phyloP scores from a whole-genome alignment of 2,113 vertebrate genomes.

The Cynocephalus volans region DNA sequence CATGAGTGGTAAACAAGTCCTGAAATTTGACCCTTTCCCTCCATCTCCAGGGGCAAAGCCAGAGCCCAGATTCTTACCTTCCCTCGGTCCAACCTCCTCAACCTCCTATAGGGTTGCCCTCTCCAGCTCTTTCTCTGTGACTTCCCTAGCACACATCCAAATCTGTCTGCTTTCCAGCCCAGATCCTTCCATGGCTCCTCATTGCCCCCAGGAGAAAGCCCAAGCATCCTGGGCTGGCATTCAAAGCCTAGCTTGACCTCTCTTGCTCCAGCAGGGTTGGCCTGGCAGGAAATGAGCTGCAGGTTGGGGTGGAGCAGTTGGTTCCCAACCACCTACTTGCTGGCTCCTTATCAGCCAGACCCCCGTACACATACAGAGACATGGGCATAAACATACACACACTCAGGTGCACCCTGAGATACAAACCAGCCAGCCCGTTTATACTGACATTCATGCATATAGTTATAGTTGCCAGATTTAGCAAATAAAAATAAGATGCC shows the following conservation, averaged over 20 bases:
- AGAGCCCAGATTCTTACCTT: neutral
- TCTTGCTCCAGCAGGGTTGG: neutral
- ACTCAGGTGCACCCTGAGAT: neutral
- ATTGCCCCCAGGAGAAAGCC: neutral
- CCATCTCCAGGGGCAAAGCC: neutral
- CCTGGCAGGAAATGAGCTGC: neutral
- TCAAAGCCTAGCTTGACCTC: neutral
- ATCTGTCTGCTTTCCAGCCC: neutral
- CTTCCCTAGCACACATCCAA: neutral
- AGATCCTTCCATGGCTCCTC: neutral
- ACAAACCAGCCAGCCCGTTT: neutral
- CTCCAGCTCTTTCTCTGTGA: neutral
- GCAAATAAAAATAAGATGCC: neutral
- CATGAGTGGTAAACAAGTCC: neutral
- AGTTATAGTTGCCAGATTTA: neutral
- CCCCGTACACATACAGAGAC: neutral
- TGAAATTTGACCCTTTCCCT: neutral
- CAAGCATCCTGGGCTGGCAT: neutral
- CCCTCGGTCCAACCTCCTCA: neutral
- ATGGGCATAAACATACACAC: neutral
- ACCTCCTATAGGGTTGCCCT: neutral
- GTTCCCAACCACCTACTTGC: neutral
- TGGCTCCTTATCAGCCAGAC: neutral
- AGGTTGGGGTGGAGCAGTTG: neutral
- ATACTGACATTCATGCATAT: rapidly evolving